Percentiles rank a stretch among this genome's conserved stretches.
phyloP scores from a whole-genome alignment of 2,888 invertebrate genomes.

The Neria commutata region DNA sequence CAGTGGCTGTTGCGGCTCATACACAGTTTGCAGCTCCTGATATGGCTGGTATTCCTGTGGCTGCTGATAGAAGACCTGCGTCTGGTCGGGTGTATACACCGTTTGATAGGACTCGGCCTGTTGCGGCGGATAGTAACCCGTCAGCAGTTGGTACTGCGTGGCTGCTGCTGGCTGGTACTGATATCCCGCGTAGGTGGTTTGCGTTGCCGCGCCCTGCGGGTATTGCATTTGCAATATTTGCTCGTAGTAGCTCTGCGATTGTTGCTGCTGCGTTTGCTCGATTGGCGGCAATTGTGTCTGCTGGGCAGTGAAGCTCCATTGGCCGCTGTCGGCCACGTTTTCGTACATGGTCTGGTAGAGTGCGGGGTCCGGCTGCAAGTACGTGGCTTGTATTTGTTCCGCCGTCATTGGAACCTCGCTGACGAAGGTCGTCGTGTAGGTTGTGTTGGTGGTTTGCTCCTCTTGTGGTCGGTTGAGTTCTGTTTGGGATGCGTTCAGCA shows the following conservation, averaged over 20 bases:
- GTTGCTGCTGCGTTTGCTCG: slow-evolving; percentile 16
- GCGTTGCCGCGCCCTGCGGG: slow-evolving; percentile 36
- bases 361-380: slow-evolving; percentile 53
- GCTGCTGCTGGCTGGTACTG: slow-evolving; percentile 49
- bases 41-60: slow-evolving; percentile 27
- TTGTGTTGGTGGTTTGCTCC: background rate
- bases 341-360: slow-evolving; percentile 54
- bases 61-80: slow-evolving; percentile 46
- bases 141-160: slow-evolving; percentile 49
- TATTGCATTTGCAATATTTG: slow-evolving; percentile 57
- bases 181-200: slow-evolving; percentile 32
- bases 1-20: slow-evolving; percentile 31
- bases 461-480: background rate
- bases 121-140: slow-evolving; percentile 49
- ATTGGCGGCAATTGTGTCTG: slow-evolving; percentile 25
- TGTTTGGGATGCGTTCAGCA: background rate
- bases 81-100: slow-evolving; percentile 40
- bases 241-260: slow-evolving; percentile 51
- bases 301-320: slow-evolving; percentile 42
- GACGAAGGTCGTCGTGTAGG: background rate
- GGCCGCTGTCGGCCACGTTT: slow-evolving; percentile 50
- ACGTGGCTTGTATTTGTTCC: slow-evolving; percentile 54
- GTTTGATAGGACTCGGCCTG: slow-evolving; percentile 43
- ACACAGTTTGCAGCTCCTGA: slow-evolving; percentile 30
- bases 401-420: slow-evolving; percentile 49